Conservation (phyloP, 1,140 invertebrate species). For the Drosophila arizonae region DNA sequence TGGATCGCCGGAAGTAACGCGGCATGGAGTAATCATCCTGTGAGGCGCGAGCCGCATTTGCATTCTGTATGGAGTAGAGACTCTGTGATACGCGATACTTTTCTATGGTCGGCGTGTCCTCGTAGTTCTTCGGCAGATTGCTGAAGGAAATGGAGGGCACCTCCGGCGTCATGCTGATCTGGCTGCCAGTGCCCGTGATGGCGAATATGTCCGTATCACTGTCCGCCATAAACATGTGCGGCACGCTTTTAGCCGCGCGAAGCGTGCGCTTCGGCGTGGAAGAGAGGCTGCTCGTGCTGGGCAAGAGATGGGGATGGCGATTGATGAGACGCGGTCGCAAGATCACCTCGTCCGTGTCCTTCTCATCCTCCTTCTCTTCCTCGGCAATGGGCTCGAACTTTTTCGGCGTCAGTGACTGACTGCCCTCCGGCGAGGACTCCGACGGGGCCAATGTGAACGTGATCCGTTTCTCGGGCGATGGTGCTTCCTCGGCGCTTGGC, state of each 20-base stretch:
- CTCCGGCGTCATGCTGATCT: slow-evolving; percentile 82
- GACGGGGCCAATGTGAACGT: slow-evolving; percentile 69
- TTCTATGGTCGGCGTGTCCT: slow-evolving; percentile 82
- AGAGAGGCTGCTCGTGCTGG: slow-evolving; percentile 17
- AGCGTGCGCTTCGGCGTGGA: slow-evolving; percentile 64
- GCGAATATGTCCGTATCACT: slow-evolving; percentile 81
- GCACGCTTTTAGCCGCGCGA: slow-evolving; percentile 76
- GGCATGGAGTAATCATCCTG: slow-evolving; percentile 81
- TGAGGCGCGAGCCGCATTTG: slow-evolving; percentile 67
- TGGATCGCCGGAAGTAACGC: slow-evolving; percentile 75
- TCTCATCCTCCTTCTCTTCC: slow-evolving; percentile 68
- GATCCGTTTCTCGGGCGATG: slow-evolving; percentile 64
- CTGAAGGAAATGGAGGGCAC: slow-evolving; percentile 80
- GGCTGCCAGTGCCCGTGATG: slow-evolving; percentile 73
- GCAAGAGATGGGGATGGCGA: slow-evolving; percentile 65
- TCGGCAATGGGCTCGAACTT: slow-evolving; percentile 76
- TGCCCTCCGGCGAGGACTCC: slow-evolving; percentile 72
- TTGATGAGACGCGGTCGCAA: slow-evolving; percentile 73
- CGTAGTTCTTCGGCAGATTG: slow-evolving; percentile 81
- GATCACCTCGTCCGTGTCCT: slow-evolving; percentile 74
- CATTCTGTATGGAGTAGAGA: slow-evolving; percentile 79
- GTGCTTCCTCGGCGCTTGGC: not conserved
- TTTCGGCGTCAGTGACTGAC: slow-evolving; percentile 68
- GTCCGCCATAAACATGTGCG: slow-evolving; percentile 74
- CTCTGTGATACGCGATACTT: slow-evolving; percentile 81